Base-by-base conservation (phyloP, 2,113 vertebrate species). In the Catharus minimus region DNA sequence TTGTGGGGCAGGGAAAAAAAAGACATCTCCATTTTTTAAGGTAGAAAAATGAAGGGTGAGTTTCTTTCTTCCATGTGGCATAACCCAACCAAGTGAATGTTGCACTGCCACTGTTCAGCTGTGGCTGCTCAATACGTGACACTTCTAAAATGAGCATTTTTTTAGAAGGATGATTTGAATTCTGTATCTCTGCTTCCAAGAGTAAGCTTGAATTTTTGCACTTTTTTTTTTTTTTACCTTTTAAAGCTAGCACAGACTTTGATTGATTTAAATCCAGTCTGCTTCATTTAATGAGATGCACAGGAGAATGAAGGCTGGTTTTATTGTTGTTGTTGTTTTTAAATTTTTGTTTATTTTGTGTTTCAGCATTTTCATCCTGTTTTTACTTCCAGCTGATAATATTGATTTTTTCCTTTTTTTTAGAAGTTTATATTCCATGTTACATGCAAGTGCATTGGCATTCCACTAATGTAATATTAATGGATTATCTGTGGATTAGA, bases 321-420 rank as follows among this genome's bases (percentile, higher is more conserved):
- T 88, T 69, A 66, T 50, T 23, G 15, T 43, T 20, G 15, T 43
- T 20, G 38, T n/a, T 33, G 13, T 15, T 41, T 67, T 81, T 81
- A 43, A 83, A 81, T 92, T 81, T 73, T 69, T 91, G 76, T 85
- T 94, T 95, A 62, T 93, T 93, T 93, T 49, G 14, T 86, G 43
- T 95, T 95, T 82, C 68, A 93, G 38, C 55, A 69, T 93, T 92
- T 78, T 82, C 71, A 84, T 88, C 76, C 79, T 95, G 73, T 93
- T 96, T 95, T 65, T 82, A 92, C 79, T 94, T 97, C 86, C 73
- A 95, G 57, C 75, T 96, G 93, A 71, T 93, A 95, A 88, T 94
- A 87, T 5, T 95, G 86, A 43, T 94, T 82, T 19, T 57, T 78
- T 75, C 68, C 83, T 56, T 21, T 13, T 39, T 13, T 39, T 39